Conservation (phyloP, 2,888 invertebrate species). For the Amphipyra berbera region DNA sequence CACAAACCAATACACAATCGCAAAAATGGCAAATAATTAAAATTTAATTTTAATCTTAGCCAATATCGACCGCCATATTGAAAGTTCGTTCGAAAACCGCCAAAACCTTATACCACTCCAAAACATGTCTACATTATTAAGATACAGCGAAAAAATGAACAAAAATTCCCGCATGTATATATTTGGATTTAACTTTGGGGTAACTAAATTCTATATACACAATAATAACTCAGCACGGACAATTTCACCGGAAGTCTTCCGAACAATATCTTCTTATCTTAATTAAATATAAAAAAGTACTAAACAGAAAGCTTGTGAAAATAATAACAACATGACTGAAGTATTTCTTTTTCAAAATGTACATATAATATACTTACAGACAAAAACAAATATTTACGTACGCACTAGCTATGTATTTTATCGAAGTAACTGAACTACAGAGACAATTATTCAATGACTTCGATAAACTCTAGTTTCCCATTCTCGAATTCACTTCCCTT, state of each 20-base stretch:
- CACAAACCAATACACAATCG: constrained; percentile 20
- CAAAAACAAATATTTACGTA: constrained; percentile 74
- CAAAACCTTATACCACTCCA: constrained; percentile 65
- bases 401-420: constrained; percentile 53
- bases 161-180: constrained; percentile 76
- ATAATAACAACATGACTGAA: constrained; percentile 72
- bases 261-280: constrained; percentile 55
- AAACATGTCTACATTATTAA: constrained; percentile 73
- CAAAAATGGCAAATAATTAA: constrained; percentile 6
- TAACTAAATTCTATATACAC: constrained; percentile 88
- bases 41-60: constrained; percentile 17
- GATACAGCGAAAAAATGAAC: constrained; percentile 72
- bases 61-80: constrained; percentile 19
- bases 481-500: constrained; percentile 69
- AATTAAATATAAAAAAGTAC: constrained; percentile 71
- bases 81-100: constrained; percentile 73
- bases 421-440: constrained; percentile 39
- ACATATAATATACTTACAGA: constrained; percentile 87
- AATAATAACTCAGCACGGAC: constrained; percentile 70
- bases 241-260: constrained; percentile 53
- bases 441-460: constrained; percentile 44
- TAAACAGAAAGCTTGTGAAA: constrained; percentile 80
- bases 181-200: constrained; percentile 86
- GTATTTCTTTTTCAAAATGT: constrained; percentile 83
- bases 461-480: constrained; percentile 58